Evolutionary conservation across 2,113 vertebrate genomes (phyloP), one percentile per base, ranked within the genome.

Genomic region (Gasterosteus nipponicus): DNA sequence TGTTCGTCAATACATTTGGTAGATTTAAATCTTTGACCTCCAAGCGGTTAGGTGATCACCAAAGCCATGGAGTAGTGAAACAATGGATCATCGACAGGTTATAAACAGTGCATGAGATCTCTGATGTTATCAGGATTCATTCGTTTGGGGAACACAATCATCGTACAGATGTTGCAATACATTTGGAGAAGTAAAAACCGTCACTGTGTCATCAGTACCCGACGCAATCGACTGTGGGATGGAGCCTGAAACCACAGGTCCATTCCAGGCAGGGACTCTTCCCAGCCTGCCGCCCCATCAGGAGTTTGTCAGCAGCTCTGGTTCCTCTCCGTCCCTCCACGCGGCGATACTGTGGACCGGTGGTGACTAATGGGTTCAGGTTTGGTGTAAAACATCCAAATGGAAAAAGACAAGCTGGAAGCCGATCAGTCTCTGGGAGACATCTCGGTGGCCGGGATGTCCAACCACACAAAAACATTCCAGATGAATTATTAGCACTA

Each of bases 201-300:
- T 67, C 26, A 44, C 35, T 29, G 44, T 84, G 68, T 67, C 56
- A 63, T 73, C 68, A 56, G 33, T 60, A 73, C 42, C 46, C 47
- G 56, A 82, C 80, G 66, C 85, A 83, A 88, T 58, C 69, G 86
- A 82, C 86, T 75, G 67, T 38, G 51, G 59, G 61, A 81, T 57
- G 64, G 38, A 67, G 70, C 35, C 44, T 53, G 41, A 59, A 86
- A 81, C 74, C 38, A 77, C 73, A 69, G 83, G 75, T 80, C 58
- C 70, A 65, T 83, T 80, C 71, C 75, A 64, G 68, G 60, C 73
- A 88, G n/a, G 54, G n/a, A 75, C 47, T 76, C 69, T 54, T 85
- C 39, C 76, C 65, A 47, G 66, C 68, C 62, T 53, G 73, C 69
- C 79, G 46, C 82, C 88, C 54, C 82, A 82, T 88, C 75, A 77